These are phyloP conservation scores for Butastur rufipennis DNA, from an alignment of 2,113 vertebrate genomes.

Conservation along the genomic window DNA sequence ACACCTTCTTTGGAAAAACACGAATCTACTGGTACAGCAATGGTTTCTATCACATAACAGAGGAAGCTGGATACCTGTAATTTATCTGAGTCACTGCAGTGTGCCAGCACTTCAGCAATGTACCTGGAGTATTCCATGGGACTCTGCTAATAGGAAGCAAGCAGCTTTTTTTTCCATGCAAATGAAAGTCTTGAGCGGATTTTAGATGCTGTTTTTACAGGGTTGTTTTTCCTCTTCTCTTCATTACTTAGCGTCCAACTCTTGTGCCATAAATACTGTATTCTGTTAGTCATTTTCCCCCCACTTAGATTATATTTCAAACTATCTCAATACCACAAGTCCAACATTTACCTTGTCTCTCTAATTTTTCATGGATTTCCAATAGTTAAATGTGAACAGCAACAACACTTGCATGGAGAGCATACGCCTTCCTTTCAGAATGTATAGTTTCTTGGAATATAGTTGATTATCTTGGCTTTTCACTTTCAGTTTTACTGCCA, in stretches of 20 bases:
- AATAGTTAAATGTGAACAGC: not conserved
- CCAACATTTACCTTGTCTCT: not conserved
- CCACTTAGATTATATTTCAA: not conserved
- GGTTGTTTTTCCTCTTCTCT: not conserved
- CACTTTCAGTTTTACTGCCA: not conserved
- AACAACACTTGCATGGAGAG: not conserved
- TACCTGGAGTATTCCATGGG: not conserved
- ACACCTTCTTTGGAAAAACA: not conserved
- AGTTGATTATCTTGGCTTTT: not conserved
- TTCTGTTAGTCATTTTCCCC: not conserved
- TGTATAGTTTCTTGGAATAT: not conserved
- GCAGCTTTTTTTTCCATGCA: not conserved
- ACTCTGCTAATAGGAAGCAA: too few species aligned
- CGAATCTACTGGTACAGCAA: not conserved
- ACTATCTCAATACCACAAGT: not conserved
- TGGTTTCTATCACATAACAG: not conserved
- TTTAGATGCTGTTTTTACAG: not conserved
- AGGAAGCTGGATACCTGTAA: not conserved
- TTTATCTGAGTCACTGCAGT: not conserved
- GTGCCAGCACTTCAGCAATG: not conserved
- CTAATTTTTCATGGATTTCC: not conserved
- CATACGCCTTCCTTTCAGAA: not conserved
- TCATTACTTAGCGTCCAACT: not conserved
- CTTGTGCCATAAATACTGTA: not conserved
- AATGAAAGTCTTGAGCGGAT: not conserved